Percentiles rank a stretch among this genome's conserved stretches.
Evolutionary conservation across 1,140 invertebrate species (phyloP).

Genomic region (Hycleus cichorii): DNA sequence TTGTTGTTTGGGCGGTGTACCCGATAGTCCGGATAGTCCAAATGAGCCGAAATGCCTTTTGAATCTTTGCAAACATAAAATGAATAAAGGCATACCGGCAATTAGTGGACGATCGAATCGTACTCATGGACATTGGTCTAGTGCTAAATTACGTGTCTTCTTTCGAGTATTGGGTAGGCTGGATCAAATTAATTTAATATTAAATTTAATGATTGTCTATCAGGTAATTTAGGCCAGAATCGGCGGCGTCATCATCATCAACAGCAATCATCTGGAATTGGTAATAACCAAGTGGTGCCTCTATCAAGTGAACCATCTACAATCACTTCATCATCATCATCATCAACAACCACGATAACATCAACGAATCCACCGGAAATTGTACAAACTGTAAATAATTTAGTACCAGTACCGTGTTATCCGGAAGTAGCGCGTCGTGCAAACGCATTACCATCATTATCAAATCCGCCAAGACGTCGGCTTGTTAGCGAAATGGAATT

Average conservation of each 20-base stretch:
- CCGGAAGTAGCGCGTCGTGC: conserved; percentile 23
- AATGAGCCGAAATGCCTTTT: conserved; percentile 35
- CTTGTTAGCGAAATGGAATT: conserved; percentile 35
- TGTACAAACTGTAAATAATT: conserved; percentile 31
- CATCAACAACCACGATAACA: not conserved
- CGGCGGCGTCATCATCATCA: conserved; percentile 16
- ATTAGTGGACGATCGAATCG: conserved; percentile 30
- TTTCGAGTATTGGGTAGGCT: conserved; percentile 36
- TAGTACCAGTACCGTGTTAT: conserved; percentile 29
- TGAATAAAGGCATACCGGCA: conserved; percentile 27
- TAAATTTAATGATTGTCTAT: not conserved
- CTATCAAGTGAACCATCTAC: conserved; percentile 7
- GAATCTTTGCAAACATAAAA: conserved; percentile 36
- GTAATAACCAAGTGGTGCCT: conserved; percentile 40
- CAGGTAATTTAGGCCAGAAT: conserved; percentile 30
- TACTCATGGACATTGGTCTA: conserved; percentile 39
- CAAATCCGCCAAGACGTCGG: conserved; percentile 31
- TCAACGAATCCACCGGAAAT: conserved; percentile 11
- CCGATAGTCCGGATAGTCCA: conserved; percentile 46
- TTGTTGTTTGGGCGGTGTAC: conserved; percentile 46
- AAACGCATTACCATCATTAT: conserved; percentile 25
- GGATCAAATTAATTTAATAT: not conserved
- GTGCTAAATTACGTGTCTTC: conserved; percentile 39
- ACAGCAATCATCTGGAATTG: conserved; percentile 12
- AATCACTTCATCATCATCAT: too few species aligned